Conservation (phyloP, 35 echinoderm and acorn worm genomes). For the Strongylocentrotus purpuratus region DNA sequence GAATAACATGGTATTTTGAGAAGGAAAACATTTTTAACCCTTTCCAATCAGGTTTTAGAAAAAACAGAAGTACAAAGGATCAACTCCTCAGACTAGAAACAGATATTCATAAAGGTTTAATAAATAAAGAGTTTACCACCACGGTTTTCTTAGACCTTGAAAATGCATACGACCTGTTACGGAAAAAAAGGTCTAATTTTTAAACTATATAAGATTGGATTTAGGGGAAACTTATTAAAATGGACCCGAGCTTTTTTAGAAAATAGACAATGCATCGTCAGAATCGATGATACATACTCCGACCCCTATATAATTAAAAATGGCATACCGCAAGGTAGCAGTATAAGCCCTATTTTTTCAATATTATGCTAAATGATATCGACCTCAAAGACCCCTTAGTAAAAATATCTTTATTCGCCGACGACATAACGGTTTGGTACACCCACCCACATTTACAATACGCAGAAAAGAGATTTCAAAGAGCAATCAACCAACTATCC, state of each 20-base stretch:
- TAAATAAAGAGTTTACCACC: slow-evolving; percentile 4
- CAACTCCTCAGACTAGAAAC: slow-evolving; percentile 35
- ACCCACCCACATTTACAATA: background rate
- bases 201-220: slow-evolving; percentile 28
- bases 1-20: background rate
- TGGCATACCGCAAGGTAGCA: slow-evolving; percentile 48
- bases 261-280: background rate
- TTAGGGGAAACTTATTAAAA: background rate
- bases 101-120: background rate
- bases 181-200: slow-evolving; percentile 38
- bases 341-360: slow-evolving; percentile 34
- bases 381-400: no score
- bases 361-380: slow-evolving; percentile 41
- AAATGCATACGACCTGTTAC: slow-evolving; percentile 45
- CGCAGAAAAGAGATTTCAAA: background rate
- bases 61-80: slow-evolving; percentile 34
- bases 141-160: slow-evolving; percentile 43
- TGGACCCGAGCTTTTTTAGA: slow-evolving; percentile 36
- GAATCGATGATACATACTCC: background rate
- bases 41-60: slow-evolving; percentile 37
- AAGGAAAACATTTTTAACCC: background rate
- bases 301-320: background rate
- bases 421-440: slow-evolving; percentile 45
- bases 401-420: slow-evolving; percentile 16
- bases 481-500: background rate